These are phyloP conservation scores for Archaeoteleia sp. DNA, from an alignment of 2,888 invertebrate species.

Conservation along the genomic window DNA sequence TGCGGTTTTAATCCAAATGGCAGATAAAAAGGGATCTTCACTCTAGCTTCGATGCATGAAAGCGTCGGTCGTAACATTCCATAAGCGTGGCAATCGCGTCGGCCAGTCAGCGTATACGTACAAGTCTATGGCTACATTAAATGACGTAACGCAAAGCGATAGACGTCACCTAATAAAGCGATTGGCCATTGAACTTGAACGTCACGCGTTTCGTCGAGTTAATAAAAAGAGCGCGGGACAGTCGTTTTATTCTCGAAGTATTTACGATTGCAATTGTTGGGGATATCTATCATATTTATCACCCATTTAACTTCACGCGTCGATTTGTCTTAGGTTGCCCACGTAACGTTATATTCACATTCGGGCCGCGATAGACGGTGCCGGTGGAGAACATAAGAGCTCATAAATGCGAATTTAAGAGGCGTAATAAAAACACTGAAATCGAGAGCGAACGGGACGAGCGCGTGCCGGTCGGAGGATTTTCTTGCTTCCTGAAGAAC, in stretches of 20 bases:
- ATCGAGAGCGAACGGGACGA: slow-evolving; percentile 74
- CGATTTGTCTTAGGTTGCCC: slow-evolving; percentile 67
- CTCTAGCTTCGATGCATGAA: slow-evolving; percentile 30
- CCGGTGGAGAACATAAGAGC: slow-evolving; percentile 72
- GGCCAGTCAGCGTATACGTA: slow-evolving; percentile 33
- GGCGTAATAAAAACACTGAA: slow-evolving; percentile 76
- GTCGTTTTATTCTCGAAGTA: slow-evolving; percentile 54
- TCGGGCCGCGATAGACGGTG: slow-evolving; percentile 56
- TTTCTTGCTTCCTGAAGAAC: slow-evolving; percentile 55
- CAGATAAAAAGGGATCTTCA: slow-evolving; percentile 40
- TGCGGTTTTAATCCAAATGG: slow-evolving; percentile 34
- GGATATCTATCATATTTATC: slow-evolving; percentile 68
- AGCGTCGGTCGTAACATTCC: slow-evolving; percentile 38
- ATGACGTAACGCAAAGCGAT: slow-evolving; percentile 47
- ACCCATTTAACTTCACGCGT: slow-evolving; percentile 63
- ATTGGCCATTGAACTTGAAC: slow-evolving; percentile 61
- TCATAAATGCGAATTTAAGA: slow-evolving; percentile 76
- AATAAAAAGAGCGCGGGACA: slow-evolving; percentile 56
- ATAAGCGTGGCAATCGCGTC: slow-evolving; percentile 43
- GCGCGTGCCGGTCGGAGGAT: slow-evolving; percentile 65
- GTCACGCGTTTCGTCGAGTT: slow-evolving; percentile 55
- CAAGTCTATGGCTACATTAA: slow-evolving; percentile 48
- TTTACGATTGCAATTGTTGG: slow-evolving; percentile 65
- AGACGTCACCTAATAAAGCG: slow-evolving; percentile 55
- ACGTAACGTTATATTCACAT: slow-evolving; percentile 60